Evolutionary conservation across 2,888 invertebrate genomes (phyloP).

Genomic region (Subacronicta megacephala): DNA sequence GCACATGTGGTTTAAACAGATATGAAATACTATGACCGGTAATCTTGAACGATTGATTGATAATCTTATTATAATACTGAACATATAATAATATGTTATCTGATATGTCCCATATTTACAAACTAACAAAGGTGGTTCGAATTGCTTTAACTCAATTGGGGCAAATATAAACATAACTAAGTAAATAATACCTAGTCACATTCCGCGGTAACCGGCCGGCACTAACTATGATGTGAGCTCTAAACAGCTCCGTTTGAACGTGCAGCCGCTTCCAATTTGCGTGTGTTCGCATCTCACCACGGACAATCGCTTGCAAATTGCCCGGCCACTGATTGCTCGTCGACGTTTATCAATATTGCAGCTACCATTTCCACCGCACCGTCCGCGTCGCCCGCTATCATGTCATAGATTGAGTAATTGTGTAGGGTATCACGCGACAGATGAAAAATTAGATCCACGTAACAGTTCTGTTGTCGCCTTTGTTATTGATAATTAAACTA

Average conservation of each 20-base stretch:
- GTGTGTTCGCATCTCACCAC: constrained; percentile 80
- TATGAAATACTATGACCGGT: neutral
- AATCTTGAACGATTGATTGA: neutral
- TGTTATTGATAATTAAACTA: constrained; percentile 75
- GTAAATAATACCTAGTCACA: constrained; percentile 43
- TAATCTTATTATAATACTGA: constrained; percentile 11
- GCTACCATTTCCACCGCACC: constrained; percentile 63
- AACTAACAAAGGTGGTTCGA: neutral
- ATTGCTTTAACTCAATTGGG: constrained; percentile 26
- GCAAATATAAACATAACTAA: constrained; percentile 42
- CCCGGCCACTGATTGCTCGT: constrained; percentile 81
- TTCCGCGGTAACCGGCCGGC: constrained; percentile 41
- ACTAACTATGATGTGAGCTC: constrained; percentile 60
- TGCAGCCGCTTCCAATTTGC: constrained; percentile 80
- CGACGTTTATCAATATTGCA: constrained; percentile 87
- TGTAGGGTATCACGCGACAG: constrained; percentile 57
- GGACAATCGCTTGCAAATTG: constrained; percentile 87
- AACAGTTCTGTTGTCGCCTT: constrained; percentile 67
- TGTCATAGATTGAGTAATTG: constrained; percentile 64
- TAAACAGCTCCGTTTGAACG: constrained; percentile 76
- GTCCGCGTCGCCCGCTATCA: constrained; percentile 57
- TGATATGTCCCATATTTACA: too few relatives aligned
- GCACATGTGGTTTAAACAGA: neutral
- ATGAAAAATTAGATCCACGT: constrained; percentile 70
- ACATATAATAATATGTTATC: too few relatives aligned